Evolutionary conservation across 1,140 invertebrate species (phyloP), one percentile per base, ranked within the genome.

Genomic region (Hirudo medicinalis): DNA sequence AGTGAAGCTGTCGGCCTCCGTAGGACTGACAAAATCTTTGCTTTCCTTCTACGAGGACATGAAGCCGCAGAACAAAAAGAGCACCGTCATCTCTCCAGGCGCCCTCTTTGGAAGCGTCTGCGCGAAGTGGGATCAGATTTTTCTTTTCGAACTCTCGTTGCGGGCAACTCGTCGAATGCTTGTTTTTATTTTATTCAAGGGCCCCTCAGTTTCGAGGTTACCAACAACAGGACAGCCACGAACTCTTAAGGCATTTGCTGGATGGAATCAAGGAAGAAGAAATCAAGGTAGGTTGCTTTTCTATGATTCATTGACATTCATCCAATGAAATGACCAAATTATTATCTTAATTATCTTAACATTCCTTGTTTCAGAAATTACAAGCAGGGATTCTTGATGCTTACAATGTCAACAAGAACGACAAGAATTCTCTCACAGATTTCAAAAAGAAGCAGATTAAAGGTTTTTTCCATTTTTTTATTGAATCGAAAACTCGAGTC

Each of bases 181-280:
- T n/a, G 66, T 67, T n/a, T 20, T n/a, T 19, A 57, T 43, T n/a
- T 22, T 72, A 20, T 17, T 75, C 19, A 54, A 85, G 83, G 73
- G 80, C 81, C n/a, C 81, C 89, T 0, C 88, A 93, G 78, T 97
- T 96, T 80, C 88, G 88, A 72, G 91, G 91, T n/a, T 92, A 88
- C 36, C 90, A 92, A 76, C 94, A 98, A 80, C 94, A 98, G 78
- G 95, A 99, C 82, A 88, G 94, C 15, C 95, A 98, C 78, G 95
- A 99, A 81, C 80, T 97, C 68, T 83, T 99, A 13, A 77, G 93
- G 70, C 90, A 93, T 83, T 82, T 97, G 40, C 80, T 97, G 36
- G 92, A 97, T 80, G 87, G 87, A 73, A 88, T 95, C 68, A 86
- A 89, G 75, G 83, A 77, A 54, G 86, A 87, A 76, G 87, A 88